phyloP scores from a whole-genome alignment of 2,113 vertebrate species.

The Sigmodon hispidus region DNA sequence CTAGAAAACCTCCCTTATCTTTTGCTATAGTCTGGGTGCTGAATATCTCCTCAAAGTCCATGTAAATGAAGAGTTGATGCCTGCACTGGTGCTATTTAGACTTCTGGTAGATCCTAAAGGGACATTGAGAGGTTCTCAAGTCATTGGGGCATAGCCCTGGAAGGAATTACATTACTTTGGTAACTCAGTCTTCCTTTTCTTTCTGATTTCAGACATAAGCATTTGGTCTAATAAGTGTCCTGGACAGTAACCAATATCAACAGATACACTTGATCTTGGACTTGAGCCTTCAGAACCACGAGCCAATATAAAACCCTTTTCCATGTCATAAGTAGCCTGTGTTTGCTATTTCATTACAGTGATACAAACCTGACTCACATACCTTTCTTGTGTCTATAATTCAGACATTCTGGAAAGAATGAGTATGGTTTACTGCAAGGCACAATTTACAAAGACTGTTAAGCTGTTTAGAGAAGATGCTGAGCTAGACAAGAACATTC shows the following conservation, averaged over 20 bases:
- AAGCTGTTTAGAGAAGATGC: neutral
- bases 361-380: neutral
- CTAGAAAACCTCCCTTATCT: neutral
- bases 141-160: neutral
- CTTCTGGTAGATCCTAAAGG: neutral
- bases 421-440: neutral
- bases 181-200: neutral
- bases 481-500: neutral
- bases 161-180: neutral
- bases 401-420: neutral
- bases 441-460: neutral
- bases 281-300: neutral
- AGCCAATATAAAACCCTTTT: neutral
- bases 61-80: neutral
- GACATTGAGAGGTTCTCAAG: neutral
- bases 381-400: neutral
- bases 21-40: neutral
- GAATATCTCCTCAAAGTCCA: neutral
- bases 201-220: neutral
- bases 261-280: neutral
- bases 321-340: neutral
- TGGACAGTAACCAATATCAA: neutral
- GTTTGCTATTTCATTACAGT: neutral
- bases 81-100: neutral
- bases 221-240: neutral